phyloP scores from a whole-genome alignment of 2,113 vertebrate genomes.

The Saccopteryx leptura region DNA sequence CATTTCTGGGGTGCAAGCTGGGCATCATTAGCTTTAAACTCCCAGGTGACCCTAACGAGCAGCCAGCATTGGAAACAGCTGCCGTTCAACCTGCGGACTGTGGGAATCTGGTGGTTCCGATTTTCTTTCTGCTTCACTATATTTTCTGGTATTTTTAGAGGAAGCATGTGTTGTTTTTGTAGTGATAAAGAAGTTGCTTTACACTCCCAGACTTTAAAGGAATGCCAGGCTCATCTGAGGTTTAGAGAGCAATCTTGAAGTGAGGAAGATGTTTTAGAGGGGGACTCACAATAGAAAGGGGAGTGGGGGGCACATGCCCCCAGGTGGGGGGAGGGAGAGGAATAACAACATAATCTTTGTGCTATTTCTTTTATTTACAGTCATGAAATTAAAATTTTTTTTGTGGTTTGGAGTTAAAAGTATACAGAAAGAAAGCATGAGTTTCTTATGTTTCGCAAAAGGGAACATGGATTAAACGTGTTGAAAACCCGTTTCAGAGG shows the following conservation, averaged over 20 bases:
- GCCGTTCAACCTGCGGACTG: neutral
- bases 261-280: neutral
- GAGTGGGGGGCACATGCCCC: neutral
- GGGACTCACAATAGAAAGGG: neutral
- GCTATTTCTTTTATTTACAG: neutral
- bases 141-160: neutral
- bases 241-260: neutral
- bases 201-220: neutral
- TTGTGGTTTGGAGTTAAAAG: constrained; percentile 1
- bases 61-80: neutral
- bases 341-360: neutral
- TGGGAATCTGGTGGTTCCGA: neutral
- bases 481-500: neutral
- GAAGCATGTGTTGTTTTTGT: neutral
- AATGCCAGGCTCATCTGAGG: neutral
- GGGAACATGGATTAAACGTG: neutral
- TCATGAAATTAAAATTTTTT: neutral
- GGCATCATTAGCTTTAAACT: neutral
- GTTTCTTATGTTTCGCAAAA: constrained; percentile 29
- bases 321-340: neutral
- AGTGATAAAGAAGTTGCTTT: neutral
- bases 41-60: neutral
- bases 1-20: neutral
- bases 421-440: neutral
- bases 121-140: neutral